Conservation (phyloP, 2,888 invertebrate genomes). For the Polyploca ridens region DNA sequence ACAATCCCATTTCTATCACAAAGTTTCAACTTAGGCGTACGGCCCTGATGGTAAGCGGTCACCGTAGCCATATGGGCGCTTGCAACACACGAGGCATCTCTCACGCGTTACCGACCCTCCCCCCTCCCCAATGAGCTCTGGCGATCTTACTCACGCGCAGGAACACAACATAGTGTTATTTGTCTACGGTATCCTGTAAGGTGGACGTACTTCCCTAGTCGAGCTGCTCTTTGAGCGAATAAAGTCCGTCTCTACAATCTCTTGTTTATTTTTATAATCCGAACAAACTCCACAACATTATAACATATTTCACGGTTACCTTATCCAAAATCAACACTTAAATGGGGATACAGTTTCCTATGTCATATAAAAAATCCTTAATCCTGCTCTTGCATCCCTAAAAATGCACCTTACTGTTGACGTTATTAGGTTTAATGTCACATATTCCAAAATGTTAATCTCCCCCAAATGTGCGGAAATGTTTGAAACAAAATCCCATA, state of each 20-base stretch:
- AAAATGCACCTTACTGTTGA: background rate
- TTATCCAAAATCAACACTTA: constrained; percentile 40
- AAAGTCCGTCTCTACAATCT: background rate
- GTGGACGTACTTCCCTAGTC: no score
- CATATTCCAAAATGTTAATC: background rate
- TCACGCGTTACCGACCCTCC: no score
- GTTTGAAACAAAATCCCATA: constrained; percentile 14
- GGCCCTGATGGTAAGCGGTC: no score
- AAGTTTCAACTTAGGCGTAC: background rate
- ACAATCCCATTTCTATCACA: background rate
- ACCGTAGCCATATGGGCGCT: no score
- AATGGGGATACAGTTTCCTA: constrained; percentile 21
- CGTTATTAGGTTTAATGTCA: background rate
- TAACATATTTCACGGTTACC: constrained; percentile 36
- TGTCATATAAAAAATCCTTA: constrained; percentile 29
- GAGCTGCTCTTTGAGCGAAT: no score
- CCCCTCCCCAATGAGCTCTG: no score
- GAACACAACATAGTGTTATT: no score
- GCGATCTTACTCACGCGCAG: no score
- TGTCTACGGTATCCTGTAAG: no score
- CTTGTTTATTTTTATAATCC: constrained; percentile 20
- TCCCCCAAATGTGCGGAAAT: constrained; percentile 6
- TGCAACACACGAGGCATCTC: no score
- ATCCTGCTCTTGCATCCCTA: constrained; percentile 7
- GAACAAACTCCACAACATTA: constrained; percentile 18